Evolutionary conservation across 2,113 vertebrate genomes (phyloP).

Genomic region (Zapornia atra): DNA sequence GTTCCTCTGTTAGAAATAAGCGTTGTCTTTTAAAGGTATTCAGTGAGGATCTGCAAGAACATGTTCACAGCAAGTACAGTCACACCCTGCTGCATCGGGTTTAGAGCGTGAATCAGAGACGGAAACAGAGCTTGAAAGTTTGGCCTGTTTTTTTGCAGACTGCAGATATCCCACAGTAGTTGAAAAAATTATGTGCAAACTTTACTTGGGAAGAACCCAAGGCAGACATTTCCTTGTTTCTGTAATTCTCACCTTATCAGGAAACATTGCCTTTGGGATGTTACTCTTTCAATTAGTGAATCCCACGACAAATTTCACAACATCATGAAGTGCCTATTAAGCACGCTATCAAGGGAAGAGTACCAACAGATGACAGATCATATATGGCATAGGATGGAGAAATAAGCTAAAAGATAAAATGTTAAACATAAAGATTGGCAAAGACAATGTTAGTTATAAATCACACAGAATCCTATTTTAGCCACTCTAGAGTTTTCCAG

Average conservation of each 20-base stretch:
- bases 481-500: background rate
- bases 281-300: background rate
- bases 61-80: slow-evolving; percentile 15
- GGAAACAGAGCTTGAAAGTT: slow-evolving; percentile 9
- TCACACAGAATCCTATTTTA: background rate
- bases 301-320: background rate
- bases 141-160: background rate
- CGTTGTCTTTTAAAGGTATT: slow-evolving; percentile 34
- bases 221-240: background rate
- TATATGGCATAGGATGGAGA: background rate
- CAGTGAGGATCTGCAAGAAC: slow-evolving; percentile 43
- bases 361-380: background rate
- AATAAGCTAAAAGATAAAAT: background rate
- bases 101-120: slow-evolving; percentile 33
- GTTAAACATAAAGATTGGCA: background rate
- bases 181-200: background rate
- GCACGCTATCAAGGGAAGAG: background rate
- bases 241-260: background rate
- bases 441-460: background rate
- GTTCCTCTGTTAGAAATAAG: slow-evolving; percentile 35
- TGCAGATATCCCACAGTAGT: background rate
- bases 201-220: background rate
- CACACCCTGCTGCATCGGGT: slow-evolving; percentile 38
- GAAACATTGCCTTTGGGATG: background rate
- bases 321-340: background rate